Percentiles rank a stretch among this genome's conserved stretches.
phyloP scores from a whole-genome alignment of 1,140 invertebrate genomes.

The Caenorhabditis latens region DNA sequence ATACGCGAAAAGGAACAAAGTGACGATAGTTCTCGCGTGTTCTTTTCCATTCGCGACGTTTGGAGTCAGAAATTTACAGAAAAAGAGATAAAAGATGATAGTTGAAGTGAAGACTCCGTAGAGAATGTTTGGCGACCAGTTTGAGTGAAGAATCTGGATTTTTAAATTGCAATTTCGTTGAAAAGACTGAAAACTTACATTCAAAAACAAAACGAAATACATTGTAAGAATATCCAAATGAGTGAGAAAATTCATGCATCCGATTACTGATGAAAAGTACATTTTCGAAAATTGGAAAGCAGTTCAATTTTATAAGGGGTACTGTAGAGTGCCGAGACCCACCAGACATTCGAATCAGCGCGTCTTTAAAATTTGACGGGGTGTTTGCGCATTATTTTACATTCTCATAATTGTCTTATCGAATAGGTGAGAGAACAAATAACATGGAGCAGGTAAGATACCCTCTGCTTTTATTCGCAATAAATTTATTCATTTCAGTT shows the following conservation, averaged over 20 bases:
- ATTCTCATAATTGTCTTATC: too few relatives aligned
- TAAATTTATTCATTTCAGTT: too few relatives aligned
- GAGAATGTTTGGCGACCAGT: slow-evolving; percentile 60
- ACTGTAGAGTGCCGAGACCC: too few relatives aligned
- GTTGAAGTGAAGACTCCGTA: slow-evolving; percentile 38
- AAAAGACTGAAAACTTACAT: slow-evolving; percentile 82
- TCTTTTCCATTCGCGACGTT: slow-evolving; percentile 41
- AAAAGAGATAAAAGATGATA: slow-evolving; percentile 22
- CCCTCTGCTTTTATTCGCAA: too few relatives aligned
- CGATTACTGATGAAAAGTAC: too few relatives aligned
- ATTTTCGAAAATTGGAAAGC: too few relatives aligned
- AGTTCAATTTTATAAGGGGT: too few relatives aligned
- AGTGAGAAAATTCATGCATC: slow-evolving; percentile 84
- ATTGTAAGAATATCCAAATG: slow-evolving; percentile 85
- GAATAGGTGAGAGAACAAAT: too few relatives aligned
- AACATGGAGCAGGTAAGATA: too few relatives aligned
- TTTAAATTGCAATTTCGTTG: slow-evolving; percentile 64
- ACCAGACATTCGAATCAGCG: too few relatives aligned
- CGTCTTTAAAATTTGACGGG: too few relatives aligned
- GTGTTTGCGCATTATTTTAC: too few relatives aligned
- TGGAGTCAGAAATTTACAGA: background rate
- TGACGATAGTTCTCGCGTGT: slow-evolving; percentile 67
- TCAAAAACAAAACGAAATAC: slow-evolving; percentile 84
- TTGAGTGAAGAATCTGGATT: slow-evolving; percentile 56
- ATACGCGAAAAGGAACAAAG: slow-evolving; percentile 72